phyloP scores from a whole-genome alignment of 2,113 vertebrate genomes.

The Excalfactoria chinensis region DNA sequence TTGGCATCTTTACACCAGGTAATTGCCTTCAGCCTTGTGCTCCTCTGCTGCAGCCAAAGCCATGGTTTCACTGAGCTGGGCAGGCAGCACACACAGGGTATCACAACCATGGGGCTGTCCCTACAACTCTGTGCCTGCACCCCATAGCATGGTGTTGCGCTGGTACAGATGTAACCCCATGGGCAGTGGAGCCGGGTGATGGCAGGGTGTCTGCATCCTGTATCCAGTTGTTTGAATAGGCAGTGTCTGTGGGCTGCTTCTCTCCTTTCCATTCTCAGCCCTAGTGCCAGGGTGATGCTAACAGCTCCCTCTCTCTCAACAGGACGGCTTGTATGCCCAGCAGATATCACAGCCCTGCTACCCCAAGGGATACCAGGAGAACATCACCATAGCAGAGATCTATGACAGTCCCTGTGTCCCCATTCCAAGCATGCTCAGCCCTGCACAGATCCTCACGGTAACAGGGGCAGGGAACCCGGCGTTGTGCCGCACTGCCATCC shows the following conservation, averaged over 20 bases:
- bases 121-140: neutral
- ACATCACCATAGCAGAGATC: conserved; percentile 20
- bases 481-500: conserved; percentile 55
- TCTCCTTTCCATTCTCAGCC: neutral
- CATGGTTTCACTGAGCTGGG: neutral
- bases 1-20: conserved; percentile 69
- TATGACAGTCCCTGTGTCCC: conserved; percentile 76
- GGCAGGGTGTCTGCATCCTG: neutral
- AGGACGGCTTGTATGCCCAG: neutral
- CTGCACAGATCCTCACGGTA: conserved; percentile 41
- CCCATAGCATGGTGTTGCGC: neutral
- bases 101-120: fast-evolving
- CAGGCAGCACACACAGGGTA: neutral
- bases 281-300: neutral
- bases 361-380: conserved; percentile 71
- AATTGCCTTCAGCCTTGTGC: neutral
- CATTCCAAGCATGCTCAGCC: neutral
- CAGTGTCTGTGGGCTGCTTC: neutral
- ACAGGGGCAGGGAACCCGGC: conserved; percentile 68
- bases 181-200: neutral
- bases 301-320: neutral
- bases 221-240: neutral
- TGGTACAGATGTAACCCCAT: neutral
- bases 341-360: conserved; percentile 80
- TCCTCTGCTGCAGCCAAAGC: neutral